Conservation (phyloP, 2,797 vertebrate species). For the Leucoraja ocellata region DNA sequence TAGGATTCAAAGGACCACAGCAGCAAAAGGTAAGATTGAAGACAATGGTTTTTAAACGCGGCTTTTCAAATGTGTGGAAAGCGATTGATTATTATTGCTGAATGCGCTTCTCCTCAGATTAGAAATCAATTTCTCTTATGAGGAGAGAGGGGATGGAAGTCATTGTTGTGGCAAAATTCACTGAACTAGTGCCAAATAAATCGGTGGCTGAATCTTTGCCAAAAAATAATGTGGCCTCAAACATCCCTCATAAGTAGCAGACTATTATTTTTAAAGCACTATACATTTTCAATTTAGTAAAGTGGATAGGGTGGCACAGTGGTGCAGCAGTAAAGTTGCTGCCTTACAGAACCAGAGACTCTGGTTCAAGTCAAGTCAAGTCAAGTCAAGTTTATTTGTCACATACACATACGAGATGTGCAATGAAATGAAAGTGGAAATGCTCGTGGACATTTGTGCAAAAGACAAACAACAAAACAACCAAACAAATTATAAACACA, state of each 20-base stretch:
- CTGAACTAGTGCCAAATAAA: background rate
- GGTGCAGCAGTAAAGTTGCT: no score
- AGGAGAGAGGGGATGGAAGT: background rate
- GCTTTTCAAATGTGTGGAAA: conserved; percentile 50
- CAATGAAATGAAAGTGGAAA: no score
- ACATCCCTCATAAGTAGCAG: background rate
- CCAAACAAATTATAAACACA: no score
- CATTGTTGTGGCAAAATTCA: background rate
- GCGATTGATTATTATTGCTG: conserved; percentile 51
- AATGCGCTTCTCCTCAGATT: conserved; percentile 49
- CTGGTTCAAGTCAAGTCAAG: no score
- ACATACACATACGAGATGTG: no score
- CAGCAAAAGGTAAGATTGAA: conserved; percentile 76
- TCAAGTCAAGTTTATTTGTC: no score
- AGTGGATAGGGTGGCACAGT: background rate
- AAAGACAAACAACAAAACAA: no score
- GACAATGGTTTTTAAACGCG: conserved; percentile 39
- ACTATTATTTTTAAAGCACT: background rate
- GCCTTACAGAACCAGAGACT: no score
- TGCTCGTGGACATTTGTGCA: no score
- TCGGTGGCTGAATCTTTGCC: background rate
- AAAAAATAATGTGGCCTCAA: background rate
- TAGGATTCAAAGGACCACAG: conserved; percentile 85
- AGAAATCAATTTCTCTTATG: background rate
- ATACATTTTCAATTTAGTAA: background rate